A percentile compares a stretch with the other conserved stretches of the same genome.
These are phyloP conservation scores for Pararge aegeria DNA, from an alignment of 1,140 invertebrate species.

Conservation along the genomic window DNA sequence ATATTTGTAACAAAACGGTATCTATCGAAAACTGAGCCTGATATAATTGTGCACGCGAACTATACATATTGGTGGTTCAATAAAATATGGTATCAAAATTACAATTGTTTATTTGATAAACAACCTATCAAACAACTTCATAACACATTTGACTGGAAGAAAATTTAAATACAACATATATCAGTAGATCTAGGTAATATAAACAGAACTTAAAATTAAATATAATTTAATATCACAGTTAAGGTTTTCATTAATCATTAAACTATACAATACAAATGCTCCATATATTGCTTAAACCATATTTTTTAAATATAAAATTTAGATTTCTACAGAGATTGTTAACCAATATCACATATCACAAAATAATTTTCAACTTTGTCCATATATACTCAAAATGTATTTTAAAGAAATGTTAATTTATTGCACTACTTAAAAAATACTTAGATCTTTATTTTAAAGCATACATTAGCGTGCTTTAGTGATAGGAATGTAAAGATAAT, in stretches of 20 bases:
- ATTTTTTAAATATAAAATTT: neutral
- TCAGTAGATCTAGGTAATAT: constrained; percentile 38
- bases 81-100: constrained; percentile 26
- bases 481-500: constrained; percentile 25
- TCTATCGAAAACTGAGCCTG: too few relatives aligned
- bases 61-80: neutral
- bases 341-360: constrained; percentile 27
- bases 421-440: constrained; percentile 24
- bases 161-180: constrained; percentile 55
- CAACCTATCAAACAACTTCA: constrained; percentile 63
- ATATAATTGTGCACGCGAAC: too few relatives aligned
- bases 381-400: constrained; percentile 8
- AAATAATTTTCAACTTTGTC: neutral
- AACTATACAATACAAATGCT: constrained; percentile 4
- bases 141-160: constrained; percentile 59
- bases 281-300: neutral
- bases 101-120: constrained; percentile 74
- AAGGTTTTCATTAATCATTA: constrained; percentile 21
- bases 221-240: constrained; percentile 68
- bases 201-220: constrained; percentile 45
- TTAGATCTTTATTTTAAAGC: neutral
- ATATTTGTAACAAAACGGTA: too few relatives aligned
- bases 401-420: constrained; percentile 9
- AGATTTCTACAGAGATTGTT: constrained; percentile 11
- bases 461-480: neutral